phyloP scores from a whole-genome alignment of 2,113 vertebrate species.

The Callithrix jacchus region DNA sequence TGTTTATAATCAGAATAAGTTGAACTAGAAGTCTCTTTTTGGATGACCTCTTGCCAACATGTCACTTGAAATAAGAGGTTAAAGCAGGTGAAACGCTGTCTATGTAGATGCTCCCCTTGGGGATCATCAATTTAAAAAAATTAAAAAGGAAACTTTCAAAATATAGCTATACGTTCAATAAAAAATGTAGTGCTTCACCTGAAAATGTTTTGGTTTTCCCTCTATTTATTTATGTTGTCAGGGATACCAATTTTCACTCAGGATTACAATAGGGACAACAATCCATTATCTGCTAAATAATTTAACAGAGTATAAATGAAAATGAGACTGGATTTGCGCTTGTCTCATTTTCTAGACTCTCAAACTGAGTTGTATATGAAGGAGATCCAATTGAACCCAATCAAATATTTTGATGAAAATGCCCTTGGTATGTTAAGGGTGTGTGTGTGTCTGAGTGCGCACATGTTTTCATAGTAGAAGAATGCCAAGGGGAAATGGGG shows the following conservation, averaged over 20 bases:
- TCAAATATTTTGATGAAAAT: not conserved
- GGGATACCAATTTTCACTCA: not conserved
- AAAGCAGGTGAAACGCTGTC: not conserved
- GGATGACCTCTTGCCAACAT: not conserved
- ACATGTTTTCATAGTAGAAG: not conserved
- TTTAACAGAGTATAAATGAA: not conserved
- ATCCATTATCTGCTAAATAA: not conserved
- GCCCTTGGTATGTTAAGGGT: not conserved
- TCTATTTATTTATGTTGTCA: constrained; percentile 3
- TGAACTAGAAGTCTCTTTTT: constrained; percentile 22
- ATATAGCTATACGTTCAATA: not conserved
- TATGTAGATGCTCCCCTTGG: not conserved
- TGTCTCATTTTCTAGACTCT: not conserved
- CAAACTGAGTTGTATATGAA: not conserved
- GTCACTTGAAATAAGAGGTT: not conserved
- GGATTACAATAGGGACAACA: not conserved
- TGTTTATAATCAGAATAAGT: not conserved
- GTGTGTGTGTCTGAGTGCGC: not conserved
- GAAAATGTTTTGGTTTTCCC: not conserved
- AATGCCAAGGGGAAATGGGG: not conserved
- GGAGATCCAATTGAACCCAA: not conserved
- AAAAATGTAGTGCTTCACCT: not conserved
- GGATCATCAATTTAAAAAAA: not conserved
- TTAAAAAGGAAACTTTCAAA: not conserved
- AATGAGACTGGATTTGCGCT: not conserved